A percentile compares a stretch with the other conserved stretches of the same genome.
phyloP scores from a whole-genome alignment of 2,888 invertebrate genomes.

The Nomada flava region DNA sequence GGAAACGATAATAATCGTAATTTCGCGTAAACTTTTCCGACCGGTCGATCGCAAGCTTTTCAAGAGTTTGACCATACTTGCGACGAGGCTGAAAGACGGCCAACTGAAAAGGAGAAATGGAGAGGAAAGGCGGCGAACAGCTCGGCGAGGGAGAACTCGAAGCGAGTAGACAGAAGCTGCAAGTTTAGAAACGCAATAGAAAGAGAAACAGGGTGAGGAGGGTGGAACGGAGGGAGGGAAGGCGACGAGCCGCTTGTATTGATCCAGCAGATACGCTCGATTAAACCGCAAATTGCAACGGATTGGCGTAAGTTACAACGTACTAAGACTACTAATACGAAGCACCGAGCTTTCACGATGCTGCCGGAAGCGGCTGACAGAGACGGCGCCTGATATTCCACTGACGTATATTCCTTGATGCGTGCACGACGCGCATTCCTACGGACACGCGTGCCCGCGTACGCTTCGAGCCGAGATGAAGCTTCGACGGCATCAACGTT shows the following conservation, averaged over 20 bases:
- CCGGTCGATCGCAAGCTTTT: conserved; percentile 57
- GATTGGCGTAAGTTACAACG: conserved; percentile 76
- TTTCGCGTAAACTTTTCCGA: conserved; percentile 61
- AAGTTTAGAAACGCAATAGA: conserved; percentile 67
- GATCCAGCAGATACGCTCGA: conserved; percentile 78
- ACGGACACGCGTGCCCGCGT: conserved; percentile 10
- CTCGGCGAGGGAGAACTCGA: conserved; percentile 2
- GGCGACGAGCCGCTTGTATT: conserved; percentile 70
- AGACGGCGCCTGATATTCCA: conserved; percentile 54
- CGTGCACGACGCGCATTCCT: background rate
- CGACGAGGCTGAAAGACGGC: conserved; percentile 36
- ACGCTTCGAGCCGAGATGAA: background rate
- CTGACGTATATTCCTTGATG: conserved; percentile 22
- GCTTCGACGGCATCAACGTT: background rate
- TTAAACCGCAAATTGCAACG: conserved; percentile 79
- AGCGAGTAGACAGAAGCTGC: conserved; percentile 51
- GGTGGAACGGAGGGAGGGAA: conserved; percentile 13
- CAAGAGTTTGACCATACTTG: conserved; percentile 67
- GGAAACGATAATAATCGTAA: conserved; percentile 68
- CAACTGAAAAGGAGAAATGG: conserved; percentile 31
- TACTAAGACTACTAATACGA: conserved; percentile 66
- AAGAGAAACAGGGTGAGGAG: conserved; percentile 47
- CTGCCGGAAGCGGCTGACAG: conserved; percentile 56
- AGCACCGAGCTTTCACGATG: conserved; percentile 56
- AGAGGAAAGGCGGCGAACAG: conserved; percentile 14